Evolutionary conservation across 2,888 invertebrate genomes (phyloP), one percentile per base, ranked within the genome.

Genomic region (Actias luna): DNA sequence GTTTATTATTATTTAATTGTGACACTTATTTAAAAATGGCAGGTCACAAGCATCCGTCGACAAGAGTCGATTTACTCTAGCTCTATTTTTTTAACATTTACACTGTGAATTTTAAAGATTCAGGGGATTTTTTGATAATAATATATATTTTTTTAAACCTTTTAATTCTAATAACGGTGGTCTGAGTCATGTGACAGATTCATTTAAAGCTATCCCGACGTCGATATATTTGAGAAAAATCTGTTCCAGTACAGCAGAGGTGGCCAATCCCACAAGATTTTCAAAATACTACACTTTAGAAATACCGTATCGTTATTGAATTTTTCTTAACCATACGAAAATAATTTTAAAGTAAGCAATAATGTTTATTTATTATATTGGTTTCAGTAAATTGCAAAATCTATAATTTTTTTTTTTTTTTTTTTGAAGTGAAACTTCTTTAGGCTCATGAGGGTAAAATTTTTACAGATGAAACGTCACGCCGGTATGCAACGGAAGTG

Each of bases 161-260:
- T 33, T 79, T 80, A 80, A 78, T 83, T 79, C 84, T 87, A 88
- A 65, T 84, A 82, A 85, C 92, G 92, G 92, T 92, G 92, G 92
- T 92, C 82, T 85, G 77, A 77, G 78, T 88, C 90, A 87, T 89
- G 89, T 87, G 87, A 88, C 85, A 84, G 80, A 70, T 77, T 77
- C n/a, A n/a, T 85, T 88, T 90, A 92, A 92, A 89, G 90, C 91
- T 90, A 86, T 78, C 77, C 76, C 79, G 79, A 5, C 77, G 79
- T 75, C 74, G 76, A 83, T 79, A 16, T 27, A 52, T 27, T 66
- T 63, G 46, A 69, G 39, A 42, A 66, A 46, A 65, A 68, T 65
- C 65, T 64, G 64, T 64, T 66, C 58, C 31, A 67, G 67, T 46
- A 33, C 63, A 68, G 27, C n/a, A 36, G 7, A 46, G n/a, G n/a